Conservation (phyloP, 2,888 invertebrate species). For the Epiblema foenella region DNA sequence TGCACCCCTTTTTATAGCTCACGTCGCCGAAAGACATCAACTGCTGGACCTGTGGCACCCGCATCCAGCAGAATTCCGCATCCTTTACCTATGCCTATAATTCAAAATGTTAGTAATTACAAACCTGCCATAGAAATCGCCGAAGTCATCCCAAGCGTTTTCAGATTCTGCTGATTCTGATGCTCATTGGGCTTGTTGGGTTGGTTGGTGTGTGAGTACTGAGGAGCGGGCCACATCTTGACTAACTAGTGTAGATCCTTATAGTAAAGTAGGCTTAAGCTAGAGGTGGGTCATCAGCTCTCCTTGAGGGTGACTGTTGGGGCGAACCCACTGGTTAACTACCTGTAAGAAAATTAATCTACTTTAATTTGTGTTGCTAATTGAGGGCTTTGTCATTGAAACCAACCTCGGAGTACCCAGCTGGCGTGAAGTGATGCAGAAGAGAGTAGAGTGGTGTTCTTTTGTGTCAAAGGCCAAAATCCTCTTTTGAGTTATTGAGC, state of each 20-base stretch:
- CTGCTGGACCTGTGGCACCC: too few species aligned
- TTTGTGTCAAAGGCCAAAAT: too few species aligned
- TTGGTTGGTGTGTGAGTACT: slow-evolving; percentile 76
- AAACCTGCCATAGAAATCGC: slow-evolving; percentile 95
- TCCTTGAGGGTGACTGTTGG: slow-evolving; percentile 59
- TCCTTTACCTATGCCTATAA: too few species aligned
- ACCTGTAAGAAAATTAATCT: neutral
- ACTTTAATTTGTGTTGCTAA: neutral
- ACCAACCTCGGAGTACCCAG: too few species aligned
- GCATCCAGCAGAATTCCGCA: too few species aligned
- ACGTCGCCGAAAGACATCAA: too few species aligned
- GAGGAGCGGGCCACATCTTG: slow-evolving; percentile 84
- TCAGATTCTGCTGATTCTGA: slow-evolving; percentile 84
- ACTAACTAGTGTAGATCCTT: slow-evolving; percentile 26
- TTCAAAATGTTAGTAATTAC: slow-evolving; percentile 46
- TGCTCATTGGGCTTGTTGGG: slow-evolving; percentile 69
- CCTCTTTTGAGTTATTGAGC: too few species aligned
- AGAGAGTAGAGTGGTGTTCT: too few species aligned
- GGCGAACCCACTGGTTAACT: slow-evolving; percentile 30
- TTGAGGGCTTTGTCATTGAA: too few species aligned
- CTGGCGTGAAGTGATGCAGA: too few species aligned
- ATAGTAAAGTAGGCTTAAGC: slow-evolving; percentile 44
- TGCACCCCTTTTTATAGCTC: too few species aligned
- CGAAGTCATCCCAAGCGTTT: slow-evolving; percentile 95
- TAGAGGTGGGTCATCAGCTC: slow-evolving; percentile 62